phyloP scores from a whole-genome alignment of 2,797 vertebrate genomes.

The Nannoperca australis region DNA sequence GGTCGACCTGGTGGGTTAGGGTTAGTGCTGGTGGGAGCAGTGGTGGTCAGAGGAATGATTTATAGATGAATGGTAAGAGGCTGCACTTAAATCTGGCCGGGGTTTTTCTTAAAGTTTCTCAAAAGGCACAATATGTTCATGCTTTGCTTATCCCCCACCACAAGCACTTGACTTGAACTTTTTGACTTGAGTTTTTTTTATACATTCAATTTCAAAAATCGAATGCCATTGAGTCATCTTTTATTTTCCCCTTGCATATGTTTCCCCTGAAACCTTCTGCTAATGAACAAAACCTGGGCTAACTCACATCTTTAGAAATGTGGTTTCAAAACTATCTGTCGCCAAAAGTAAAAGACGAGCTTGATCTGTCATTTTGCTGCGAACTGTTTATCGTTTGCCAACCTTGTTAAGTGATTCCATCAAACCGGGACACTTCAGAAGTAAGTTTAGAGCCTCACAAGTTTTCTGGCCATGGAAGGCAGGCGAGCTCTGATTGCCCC shows the following conservation, averaged over 20 bases:
- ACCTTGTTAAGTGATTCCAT: slow-evolving; percentile 80
- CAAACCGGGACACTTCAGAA: slow-evolving; percentile 74
- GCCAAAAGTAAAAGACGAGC: slow-evolving; percentile 75
- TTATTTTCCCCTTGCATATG: slow-evolving; percentile 60
- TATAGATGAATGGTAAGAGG: slow-evolving; percentile 80
- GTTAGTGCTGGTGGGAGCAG: slow-evolving; percentile 40
- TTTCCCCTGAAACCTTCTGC: slow-evolving; percentile 65
- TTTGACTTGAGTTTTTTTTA: slow-evolving; percentile 31
- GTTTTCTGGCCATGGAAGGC: slow-evolving; percentile 71
- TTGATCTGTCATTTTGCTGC: slow-evolving; percentile 71
- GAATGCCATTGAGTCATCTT: slow-evolving; percentile 58
- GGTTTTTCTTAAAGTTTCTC: slow-evolving; percentile 44
- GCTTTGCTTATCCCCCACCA: slow-evolving; percentile 55
- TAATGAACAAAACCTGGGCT: slow-evolving; percentile 78
- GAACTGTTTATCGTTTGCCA: slow-evolving; percentile 80
- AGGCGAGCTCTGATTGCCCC: slow-evolving; percentile 73
- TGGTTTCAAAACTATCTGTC: slow-evolving; percentile 69
- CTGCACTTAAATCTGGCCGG: slow-evolving; percentile 61
- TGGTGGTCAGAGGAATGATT: slow-evolving; percentile 82
- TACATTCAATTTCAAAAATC: slow-evolving; percentile 62
- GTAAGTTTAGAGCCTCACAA: slow-evolving; percentile 71
- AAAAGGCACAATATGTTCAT: slow-evolving; percentile 69
- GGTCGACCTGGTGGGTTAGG: slow-evolving; percentile 64
- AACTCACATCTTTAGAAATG: slow-evolving; percentile 68
- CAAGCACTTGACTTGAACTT: slow-evolving; percentile 45